These are phyloP conservation scores for Magallana ariakensis DNA, from an alignment of 1,140 invertebrate genomes.

Conservation along the genomic window DNA sequence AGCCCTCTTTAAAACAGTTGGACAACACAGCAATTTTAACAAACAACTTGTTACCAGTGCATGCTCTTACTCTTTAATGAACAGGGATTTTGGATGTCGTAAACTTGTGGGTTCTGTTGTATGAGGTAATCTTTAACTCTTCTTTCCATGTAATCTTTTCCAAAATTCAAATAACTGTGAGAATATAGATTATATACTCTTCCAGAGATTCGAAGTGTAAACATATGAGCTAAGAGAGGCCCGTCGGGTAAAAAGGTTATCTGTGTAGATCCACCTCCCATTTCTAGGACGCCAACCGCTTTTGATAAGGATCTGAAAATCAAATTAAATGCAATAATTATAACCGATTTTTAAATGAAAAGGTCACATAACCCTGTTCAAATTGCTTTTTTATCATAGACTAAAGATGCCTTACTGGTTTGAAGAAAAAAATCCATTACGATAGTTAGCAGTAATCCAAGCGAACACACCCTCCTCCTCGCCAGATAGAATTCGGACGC, in stretches of 20 bases:
- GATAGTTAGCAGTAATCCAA: slow-evolving; percentile 82
- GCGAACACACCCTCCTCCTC: slow-evolving; percentile 80
- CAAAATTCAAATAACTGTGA: slow-evolving; percentile 81
- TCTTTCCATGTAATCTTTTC: slow-evolving; percentile 71
- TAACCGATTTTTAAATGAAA: slow-evolving; percentile 16
- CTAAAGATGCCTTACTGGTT: slow-evolving; percentile 55
- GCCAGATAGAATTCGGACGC: slow-evolving; percentile 80
- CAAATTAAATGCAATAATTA: neutral
- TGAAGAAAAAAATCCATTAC: slow-evolving; percentile 68
- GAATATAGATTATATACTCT: slow-evolving; percentile 78
- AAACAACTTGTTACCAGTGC: no score
- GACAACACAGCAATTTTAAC: no score
- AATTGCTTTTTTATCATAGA: neutral
- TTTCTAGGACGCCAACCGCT: slow-evolving; percentile 80
- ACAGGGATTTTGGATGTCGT: slow-evolving; percentile 68
- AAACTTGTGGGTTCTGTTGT: slow-evolving; percentile 5
- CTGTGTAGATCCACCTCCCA: slow-evolving; percentile 83
- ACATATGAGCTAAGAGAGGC: slow-evolving; percentile 75
- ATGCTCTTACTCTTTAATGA: slow-evolving; percentile 68
- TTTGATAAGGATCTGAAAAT: slow-evolving; percentile 58
- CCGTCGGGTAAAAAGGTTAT: slow-evolving; percentile 79
- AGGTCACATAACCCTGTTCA: neutral
- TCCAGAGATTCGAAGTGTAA: slow-evolving; percentile 74
- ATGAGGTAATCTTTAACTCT: slow-evolving; percentile 65
- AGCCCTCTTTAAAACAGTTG: no score